Evolutionary conservation across 2,797 vertebrate species (phyloP), one percentile per base, ranked within the genome.

Genomic region (Chanos chanos): DNA sequence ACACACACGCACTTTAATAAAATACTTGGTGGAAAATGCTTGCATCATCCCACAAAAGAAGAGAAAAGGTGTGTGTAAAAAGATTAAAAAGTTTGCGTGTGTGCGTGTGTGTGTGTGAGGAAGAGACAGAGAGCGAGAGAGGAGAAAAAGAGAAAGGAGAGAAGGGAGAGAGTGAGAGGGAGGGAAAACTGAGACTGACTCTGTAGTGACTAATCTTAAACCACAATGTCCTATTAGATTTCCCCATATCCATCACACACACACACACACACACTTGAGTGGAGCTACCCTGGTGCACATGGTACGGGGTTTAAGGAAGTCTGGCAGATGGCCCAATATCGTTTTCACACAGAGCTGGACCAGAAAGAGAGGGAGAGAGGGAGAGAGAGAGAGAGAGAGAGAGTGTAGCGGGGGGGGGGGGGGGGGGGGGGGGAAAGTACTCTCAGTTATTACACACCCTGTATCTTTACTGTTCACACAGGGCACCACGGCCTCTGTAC

Each of bases 171-270:
- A 48, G 13, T 30, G 15, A 18, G 27, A 18, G 3, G 15, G 12
- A 13, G 43, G 31, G 34, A 50, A 58, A 61, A 36, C 47, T 51
- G 47, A n/a, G n/a, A n/a, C n/a, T n/a, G n/a, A 4, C 28, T 34
- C 53, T 25, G 39, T 51, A 54, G 62, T 63, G 57, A 70, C 66
- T 66, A 44, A 69, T 73, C 39, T 57, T 55, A 47, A 53, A 48
- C 37, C 40, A 4, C 12, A 39, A 16, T 39, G 36, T 1, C 12
- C 3, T 39, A n/a, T 39, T 36, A 39, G 1, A 39, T 12, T 16
- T 39, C 1, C 4, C 39, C 52, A 40, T 40, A 25, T n/a, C n/a
- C n/a, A n/a, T 24, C 44, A 41, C 34, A 55, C 18, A 25, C 18
- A 34, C 9, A 47, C 25, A 47, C 55, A 53, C 61, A 16, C 48